Percentiles rank a stretch among this genome's conserved stretches.
Conservation (phyloP, 1,140 invertebrate species). For the Physella acuta region DNA sequence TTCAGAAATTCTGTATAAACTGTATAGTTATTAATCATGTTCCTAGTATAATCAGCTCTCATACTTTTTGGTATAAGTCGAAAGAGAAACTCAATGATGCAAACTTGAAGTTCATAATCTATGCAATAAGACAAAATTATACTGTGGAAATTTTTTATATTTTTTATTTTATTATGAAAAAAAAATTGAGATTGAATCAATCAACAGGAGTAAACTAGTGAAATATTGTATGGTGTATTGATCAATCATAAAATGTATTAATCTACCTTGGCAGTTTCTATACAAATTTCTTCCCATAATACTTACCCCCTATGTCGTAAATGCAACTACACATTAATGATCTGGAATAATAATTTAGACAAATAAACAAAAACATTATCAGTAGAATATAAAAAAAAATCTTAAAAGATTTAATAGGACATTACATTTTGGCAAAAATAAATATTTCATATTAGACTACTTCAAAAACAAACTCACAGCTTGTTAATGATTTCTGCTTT, state of each 20-base stretch:
- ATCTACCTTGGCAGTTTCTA: not conserved
- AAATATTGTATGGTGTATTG: not conserved
- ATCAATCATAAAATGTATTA: not conserved
- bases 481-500: constrained; percentile 2
- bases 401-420: too few species aligned
- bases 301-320: too few species aligned
- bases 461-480: too few species aligned
- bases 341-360: too few species aligned
- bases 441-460: too few species aligned
- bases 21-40: constrained; percentile 23
- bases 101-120: constrained; percentile 56
- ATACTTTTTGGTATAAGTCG: constrained; percentile 42
- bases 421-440: too few species aligned
- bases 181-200: not conserved
- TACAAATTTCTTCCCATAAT: too few species aligned
- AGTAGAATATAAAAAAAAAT: too few species aligned
- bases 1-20: constrained; percentile 29
- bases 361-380: too few species aligned
- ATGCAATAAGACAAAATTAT: constrained; percentile 21
- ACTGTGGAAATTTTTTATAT: not conserved
- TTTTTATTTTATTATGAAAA: not conserved
- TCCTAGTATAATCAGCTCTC: constrained; percentile 24
- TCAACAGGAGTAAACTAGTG: constrained; percentile 3
- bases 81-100: constrained; percentile 46
- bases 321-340: too few species aligned